These are phyloP conservation scores for Phaedon cochleariae DNA, from an alignment of 2,888 invertebrate species.

Conservation along the genomic window DNA sequence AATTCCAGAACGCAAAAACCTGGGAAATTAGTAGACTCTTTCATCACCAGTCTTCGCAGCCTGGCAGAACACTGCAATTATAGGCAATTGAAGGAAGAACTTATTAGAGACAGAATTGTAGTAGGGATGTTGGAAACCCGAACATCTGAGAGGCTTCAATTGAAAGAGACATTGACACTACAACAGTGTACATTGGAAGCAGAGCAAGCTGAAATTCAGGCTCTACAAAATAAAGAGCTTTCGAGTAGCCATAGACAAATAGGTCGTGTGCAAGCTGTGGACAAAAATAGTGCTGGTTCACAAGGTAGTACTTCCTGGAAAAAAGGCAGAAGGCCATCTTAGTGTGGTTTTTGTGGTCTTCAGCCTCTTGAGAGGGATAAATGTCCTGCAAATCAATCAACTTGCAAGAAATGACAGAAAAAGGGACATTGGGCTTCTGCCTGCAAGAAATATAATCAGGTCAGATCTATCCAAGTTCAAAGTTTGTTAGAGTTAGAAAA, in stretches of 20 bases:
- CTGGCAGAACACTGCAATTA: too few species aligned
- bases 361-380: slow-evolving; percentile 16
- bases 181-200: neutral
- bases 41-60: too few species aligned
- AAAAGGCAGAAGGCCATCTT: slow-evolving; percentile 1
- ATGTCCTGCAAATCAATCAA: slow-evolving; percentile 27
- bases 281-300: neutral
- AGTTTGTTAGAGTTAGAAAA: too few species aligned
- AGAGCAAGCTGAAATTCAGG: neutral
- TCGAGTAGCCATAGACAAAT: neutral
- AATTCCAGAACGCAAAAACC: too few species aligned
- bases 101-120: neutral
- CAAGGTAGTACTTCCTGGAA: neutral
- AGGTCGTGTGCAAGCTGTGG: too few species aligned
- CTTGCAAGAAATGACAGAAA: slow-evolving; percentile 25
- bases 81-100: neutral
- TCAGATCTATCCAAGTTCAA: slow-evolving; percentile 16
- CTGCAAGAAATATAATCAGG: slow-evolving; percentile 15
- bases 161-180: neutral
- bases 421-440: slow-evolving; percentile 23
- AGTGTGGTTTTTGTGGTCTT: slow-evolving; percentile 23
- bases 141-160: neutral
- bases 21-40: too few species aligned
- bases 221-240: neutral
- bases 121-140: neutral